A percentile compares a stretch with the other conserved stretches of the same genome.
Evolutionary conservation across 2,797 vertebrate species (phyloP).

Genomic region (Nannoperca obscura): DNA sequence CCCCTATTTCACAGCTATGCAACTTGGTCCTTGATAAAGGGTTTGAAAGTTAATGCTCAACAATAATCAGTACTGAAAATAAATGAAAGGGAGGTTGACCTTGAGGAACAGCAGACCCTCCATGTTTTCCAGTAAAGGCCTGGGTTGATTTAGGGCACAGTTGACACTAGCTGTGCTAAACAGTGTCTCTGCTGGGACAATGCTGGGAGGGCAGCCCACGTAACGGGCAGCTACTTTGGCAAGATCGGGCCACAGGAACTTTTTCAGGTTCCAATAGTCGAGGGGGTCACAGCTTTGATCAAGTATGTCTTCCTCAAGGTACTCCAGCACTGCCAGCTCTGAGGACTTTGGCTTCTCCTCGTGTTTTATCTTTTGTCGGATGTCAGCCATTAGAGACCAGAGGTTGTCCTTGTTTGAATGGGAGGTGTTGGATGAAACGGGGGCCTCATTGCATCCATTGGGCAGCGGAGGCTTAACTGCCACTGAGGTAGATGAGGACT

Average conservation of each 20-base stretch:
- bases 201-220: conserved; percentile 95
- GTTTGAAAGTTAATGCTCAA: conserved; percentile 76
- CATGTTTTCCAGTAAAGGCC: conserved; percentile 93
- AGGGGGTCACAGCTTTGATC: conserved; percentile 98
- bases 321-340: conserved; percentile 93
- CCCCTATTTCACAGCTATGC: conserved; percentile 82
- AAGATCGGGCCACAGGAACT: conserved; percentile 94
- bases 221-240: conserved; percentile 95
- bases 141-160: conserved; percentile 91
- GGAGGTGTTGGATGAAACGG: conserved; percentile 81
- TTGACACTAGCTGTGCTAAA: conserved; percentile 93
- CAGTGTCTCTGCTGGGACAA: conserved; percentile 94
- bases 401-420: conserved; percentile 88
- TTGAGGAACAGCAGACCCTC: conserved; percentile 98
- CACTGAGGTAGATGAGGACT: conserved; percentile 93
- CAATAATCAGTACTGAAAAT: conserved; percentile 95
- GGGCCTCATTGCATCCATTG: conserved; percentile 87
- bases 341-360: conserved; percentile 91
- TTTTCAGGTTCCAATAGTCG: conserved; percentile 98
- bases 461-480: conserved; percentile 82
- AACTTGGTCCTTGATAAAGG: conserved; percentile 83
- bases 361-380: conserved; percentile 89
- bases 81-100: conserved; percentile 98
- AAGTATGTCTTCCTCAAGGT: conserved; percentile 97
- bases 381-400: conserved; percentile 94